Conservation (phyloP, 2,113 vertebrate species). For the Bungarus multicinctus region DNA sequence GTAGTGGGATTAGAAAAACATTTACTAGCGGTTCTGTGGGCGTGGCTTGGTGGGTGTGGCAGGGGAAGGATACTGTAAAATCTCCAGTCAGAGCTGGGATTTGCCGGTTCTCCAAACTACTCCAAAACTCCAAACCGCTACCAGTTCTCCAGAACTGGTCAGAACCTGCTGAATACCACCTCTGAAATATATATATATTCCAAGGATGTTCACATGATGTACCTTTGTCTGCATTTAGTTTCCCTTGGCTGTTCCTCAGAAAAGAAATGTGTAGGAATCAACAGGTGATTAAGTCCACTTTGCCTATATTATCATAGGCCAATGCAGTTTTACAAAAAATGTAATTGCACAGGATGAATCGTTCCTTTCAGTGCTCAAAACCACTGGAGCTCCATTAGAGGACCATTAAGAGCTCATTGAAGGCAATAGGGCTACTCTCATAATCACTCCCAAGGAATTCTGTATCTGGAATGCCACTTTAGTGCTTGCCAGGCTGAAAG, state of each 20-base stretch:
- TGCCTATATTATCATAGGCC: not conserved
- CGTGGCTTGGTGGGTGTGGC: too few species aligned
- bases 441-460: not conserved
- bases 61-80: too few species aligned
- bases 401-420: not conserved
- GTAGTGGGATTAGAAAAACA: too few species aligned
- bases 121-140: too few species aligned
- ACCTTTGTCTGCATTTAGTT: not conserved
- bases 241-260: not conserved
- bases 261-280: not conserved
- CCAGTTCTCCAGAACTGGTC: too few species aligned
- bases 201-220: not conserved
- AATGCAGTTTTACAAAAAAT: not conserved
- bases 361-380: not conserved
- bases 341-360: not conserved
- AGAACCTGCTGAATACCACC: too few species aligned
- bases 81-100: too few species aligned
- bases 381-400: not conserved
- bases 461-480: not conserved
- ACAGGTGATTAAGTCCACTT: not conserved
- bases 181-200: not conserved
- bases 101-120: too few species aligned
- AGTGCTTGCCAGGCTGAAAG: not conserved
- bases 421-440: not conserved
- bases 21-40: too few species aligned